A percentile compares a stretch with the other conserved stretches of the same genome.
These are phyloP conservation scores for Tenthredo amoena DNA, from an alignment of 2,888 invertebrate genomes.

Conservation along the genomic window DNA sequence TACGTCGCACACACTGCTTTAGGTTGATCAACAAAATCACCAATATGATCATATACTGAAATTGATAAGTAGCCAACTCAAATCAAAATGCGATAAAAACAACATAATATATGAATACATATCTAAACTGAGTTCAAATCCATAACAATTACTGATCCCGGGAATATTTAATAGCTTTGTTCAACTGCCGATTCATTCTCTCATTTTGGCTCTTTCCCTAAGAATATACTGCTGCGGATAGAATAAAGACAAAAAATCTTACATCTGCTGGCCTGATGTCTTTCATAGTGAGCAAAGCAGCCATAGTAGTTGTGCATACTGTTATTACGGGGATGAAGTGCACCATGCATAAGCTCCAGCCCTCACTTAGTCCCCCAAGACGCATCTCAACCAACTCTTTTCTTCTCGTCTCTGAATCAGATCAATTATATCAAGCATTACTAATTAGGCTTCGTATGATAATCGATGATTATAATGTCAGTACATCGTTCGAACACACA, in stretches of 20 bases:
- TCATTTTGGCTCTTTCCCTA: background rate
- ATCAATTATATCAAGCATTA: slow-evolving; percentile 20
- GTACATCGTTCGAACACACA: slow-evolving; percentile 51
- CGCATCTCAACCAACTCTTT: slow-evolving; percentile 64
- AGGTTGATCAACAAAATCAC: slow-evolving; percentile 65
- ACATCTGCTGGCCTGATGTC: slow-evolving; percentile 61
- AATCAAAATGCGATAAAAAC: background rate
- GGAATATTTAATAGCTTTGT: background rate
- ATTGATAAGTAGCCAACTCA: background rate
- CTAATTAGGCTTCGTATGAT: slow-evolving; percentile 37
- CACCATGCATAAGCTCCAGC: slow-evolving; percentile 66
- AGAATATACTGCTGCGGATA: background rate
- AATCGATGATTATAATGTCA: slow-evolving; percentile 45
- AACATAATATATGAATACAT: background rate
- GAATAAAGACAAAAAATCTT: slow-evolving; percentile 22
- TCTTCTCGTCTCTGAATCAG: slow-evolving; percentile 58
- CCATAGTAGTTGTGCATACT: slow-evolving; percentile 62
- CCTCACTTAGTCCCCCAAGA: slow-evolving; percentile 65
- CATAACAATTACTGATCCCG: background rate
- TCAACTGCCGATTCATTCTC: background rate
- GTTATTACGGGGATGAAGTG: slow-evolving; percentile 65
- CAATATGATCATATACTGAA: slow-evolving; percentile 64
- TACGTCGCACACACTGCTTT: slow-evolving; percentile 65
- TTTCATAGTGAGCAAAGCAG: slow-evolving; percentile 60
- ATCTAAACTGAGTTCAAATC: background rate